Evolutionary conservation across 2,888 invertebrate genomes (phyloP), one percentile per base, ranked within the genome.

Genomic region (Anticlea derivata): DNA sequence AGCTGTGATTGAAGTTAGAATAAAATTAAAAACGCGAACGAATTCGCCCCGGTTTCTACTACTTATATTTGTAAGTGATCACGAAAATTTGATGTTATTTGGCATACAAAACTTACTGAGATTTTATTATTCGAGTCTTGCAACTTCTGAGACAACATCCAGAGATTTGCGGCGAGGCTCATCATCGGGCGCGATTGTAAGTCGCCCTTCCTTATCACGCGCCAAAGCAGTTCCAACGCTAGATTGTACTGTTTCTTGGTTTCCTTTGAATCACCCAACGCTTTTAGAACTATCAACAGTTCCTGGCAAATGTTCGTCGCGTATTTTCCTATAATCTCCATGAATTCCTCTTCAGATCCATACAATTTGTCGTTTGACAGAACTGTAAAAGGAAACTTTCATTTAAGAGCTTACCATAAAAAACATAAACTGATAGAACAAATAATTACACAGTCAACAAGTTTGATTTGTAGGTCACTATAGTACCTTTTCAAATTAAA

Each of bases 361-460:
- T 98, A 99, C 29, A 99, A 86, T 49, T 95, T 93, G 80, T 99
- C 98, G 77, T 99, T 99, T 1, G 98, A 97, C 71, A 98, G 95
- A 55, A 98, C 97, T 94, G 64, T 69, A 88, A 87, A 65, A 63
- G 1, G 37, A 8, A 6, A 20, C 8, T n/a, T n/a, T n/a, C n/a
- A n/a, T n/a, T n/a, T n/a, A n/a, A n/a, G n/a, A n/a, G n/a, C n/a
- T n/a, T n/a, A n/a, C n/a, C n/a, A n/a, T n/a, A n/a, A n/a, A n/a
- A n/a, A n/a, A n/a, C n/a, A n/a, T n/a, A n/a, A n/a, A n/a, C n/a
- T n/a, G n/a, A n/a, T n/a, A n/a, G n/a, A n/a, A n/a, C n/a, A n/a
- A n/a, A n/a, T n/a, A n/a, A n/a, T n/a, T n/a, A n/a, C n/a, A n/a
- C n/a, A n/a, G n/a, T n/a, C n/a, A n/a, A n/a, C n/a, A n/a, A n/a